Evolutionary conservation across 2,797 vertebrate genomes (phyloP), one percentile per base, ranked within the genome.

Genomic region (Ambastaia sidthimunki): DNA sequence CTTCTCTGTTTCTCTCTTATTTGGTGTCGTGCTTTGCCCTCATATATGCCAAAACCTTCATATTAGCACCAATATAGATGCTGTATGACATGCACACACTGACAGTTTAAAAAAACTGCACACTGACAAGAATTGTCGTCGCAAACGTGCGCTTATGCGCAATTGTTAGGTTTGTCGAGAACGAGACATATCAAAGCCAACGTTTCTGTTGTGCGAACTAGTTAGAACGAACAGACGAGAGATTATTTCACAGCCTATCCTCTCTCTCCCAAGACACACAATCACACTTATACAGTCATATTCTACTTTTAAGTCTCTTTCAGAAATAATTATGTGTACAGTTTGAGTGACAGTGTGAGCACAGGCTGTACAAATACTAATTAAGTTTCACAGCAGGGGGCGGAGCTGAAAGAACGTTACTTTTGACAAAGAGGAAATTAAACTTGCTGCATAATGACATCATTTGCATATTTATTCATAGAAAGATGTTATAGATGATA

Each of bases 381-480:
- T 78, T 62, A 78, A 52, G 55, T 78, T 71, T 62, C 76, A 71
- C 76, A 78, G 76, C 76, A 70, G 67, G 76, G 57, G 76, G 76
- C 44, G 76, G 76, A 71, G 76, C 67, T 71, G 55, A 34, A 63
- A 25, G 44, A 78, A 52, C 28, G 44, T 76, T 76, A 57, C 21
- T 57, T 60, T 71, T 48, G 37, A 78, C 55, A 63, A 78, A 71
- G 57, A 78, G 68, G 67, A 71, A 78, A 71, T 78, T 71, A 71
- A 71, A 71, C 67, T 71, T 1, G 1, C 67, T 34, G 76, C 67
- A 78, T 55, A 70, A 78, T 71, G 59, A 71, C 41, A 52, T 70
- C 0, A 71, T 78, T 71, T 78, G 76, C 76, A 78, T 63, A 78
- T 78, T 71, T 62, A 52, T 71, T 71, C 44, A 62, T 31, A 50